A percentile compares a stretch with the other conserved stretches of the same genome.
Evolutionary conservation across 2,113 vertebrate genomes (phyloP).

Genomic region (Apodemus speciosus): DNA sequence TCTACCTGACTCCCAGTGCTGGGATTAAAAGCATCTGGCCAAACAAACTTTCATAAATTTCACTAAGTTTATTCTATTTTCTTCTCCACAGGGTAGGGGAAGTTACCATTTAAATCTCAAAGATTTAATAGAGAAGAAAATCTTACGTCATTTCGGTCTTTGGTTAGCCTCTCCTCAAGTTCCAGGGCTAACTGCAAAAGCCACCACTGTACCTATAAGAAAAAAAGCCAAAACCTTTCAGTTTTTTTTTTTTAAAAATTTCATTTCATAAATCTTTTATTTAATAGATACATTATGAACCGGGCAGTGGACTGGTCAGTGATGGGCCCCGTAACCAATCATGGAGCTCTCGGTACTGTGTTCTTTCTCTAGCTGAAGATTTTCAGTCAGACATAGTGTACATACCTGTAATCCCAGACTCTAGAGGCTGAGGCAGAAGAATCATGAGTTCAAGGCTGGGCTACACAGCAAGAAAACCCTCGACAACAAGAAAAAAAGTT

Average conservation of each 20-base stretch:
- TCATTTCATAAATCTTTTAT: not conserved
- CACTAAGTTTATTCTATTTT: slow-evolving; percentile 32
- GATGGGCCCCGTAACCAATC: not conserved
- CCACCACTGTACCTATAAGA: slow-evolving; percentile 94
- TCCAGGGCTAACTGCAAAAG: slow-evolving; percentile 95
- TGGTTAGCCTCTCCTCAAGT: slow-evolving; percentile 93
- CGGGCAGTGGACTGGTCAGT: not conserved
- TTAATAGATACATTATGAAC: not conserved
- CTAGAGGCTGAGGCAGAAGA: not conserved
- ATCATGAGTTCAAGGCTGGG: not conserved
- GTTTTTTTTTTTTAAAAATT: too few species aligned
- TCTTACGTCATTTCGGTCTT: slow-evolving; percentile 93
- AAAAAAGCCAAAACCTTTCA: not conserved
- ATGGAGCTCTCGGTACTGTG: not conserved
- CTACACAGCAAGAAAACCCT: not conserved
- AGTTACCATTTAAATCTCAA: slow-evolving; percentile 51
- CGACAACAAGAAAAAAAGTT: not conserved
- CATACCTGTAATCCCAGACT: not conserved
- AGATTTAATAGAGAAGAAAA: slow-evolving; percentile 58
- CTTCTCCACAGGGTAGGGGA: not conserved
- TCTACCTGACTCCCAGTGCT: not conserved
- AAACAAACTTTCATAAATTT: slow-evolving; percentile 8
- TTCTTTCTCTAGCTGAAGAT: not conserved
- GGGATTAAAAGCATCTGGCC: not conserved
- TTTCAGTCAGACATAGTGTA: not conserved